Base-by-base conservation (phyloP, 2,113 vertebrate genomes). In the Triplophysa siluroides region DNA sequence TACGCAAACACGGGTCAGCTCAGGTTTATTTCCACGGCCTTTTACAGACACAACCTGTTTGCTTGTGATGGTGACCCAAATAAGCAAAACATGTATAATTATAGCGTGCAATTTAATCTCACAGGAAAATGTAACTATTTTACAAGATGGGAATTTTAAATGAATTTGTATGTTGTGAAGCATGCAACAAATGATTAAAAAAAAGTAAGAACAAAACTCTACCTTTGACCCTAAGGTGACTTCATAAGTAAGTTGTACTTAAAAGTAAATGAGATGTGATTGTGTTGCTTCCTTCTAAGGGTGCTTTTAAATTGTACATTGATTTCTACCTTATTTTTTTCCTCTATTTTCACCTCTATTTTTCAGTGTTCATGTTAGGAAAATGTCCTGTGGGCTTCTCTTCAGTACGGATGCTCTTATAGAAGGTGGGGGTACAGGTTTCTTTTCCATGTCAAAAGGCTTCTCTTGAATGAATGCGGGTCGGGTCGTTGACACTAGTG, bases 371-470 rank as follows among this genome's bases (percentile, higher is more conserved):
- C 19, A 24, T n/a, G 65, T 66, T 54, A 62, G 41, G 64, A 61
- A 67, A 56, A 33, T 63, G 47, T 73, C 50, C 52, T 62, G 52
- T 72, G 74, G 50, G 62, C 61, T 74, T 73, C 63, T 81, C 54
- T 56, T 54, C 54, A 81, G 65, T 74, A 14, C 79, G 76, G 70
- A 84, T 67, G 64, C 38, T 50, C 56, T 29, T 8, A 72, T 76
- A 81, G 75, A 54, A 69, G 65, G 69, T 65, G 78, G 54, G 56
- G 61, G 71, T 19, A 14, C 47, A 58, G 50, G 61, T 62, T 38
- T 38, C 67, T 82, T 83, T 81, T 78, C 64, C 81, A 86, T 71
- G 72, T 85, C 74, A 79, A 83, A 68, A 69, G 81, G 62, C 23
- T 67, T 76, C 63, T 43, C 73, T 50, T 64, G 63, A 69, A 78